Base-by-base conservation (phyloP, 35 echinoderm and acorn worm genomes). In the Lytechinus variegatus region DNA sequence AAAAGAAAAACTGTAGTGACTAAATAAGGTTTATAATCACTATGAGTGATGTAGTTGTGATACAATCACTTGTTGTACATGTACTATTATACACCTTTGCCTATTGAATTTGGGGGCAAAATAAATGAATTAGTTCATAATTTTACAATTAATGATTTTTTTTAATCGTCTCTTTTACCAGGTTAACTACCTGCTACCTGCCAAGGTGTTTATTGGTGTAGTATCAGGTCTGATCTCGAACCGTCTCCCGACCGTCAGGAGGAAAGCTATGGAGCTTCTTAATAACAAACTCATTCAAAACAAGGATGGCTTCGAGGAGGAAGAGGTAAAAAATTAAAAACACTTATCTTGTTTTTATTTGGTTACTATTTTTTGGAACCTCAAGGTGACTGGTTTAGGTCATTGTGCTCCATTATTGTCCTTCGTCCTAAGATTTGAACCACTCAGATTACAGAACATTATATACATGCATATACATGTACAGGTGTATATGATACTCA, bases 201-300 rank as follows among this genome's bases (percentile, higher is more conserved):
- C 58, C 12, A 92, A 96, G 56, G 96, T 97, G 24, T 99, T 99
- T 72, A 95, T 99, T 19, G 58, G 92, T 24, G 98, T 99, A 21
- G 96, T 99, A 28, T 94, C 95, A 27, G 97, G 97, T 92, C 95
- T 99, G 60, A 94, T 99, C 1, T 54, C 90, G 53, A 97, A 98
- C 94, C 86, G 93, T 53, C 89, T 96, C 57, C 53, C 97, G 9
- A 94, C 96, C 0, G 89, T 99, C 27, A 95, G 98, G 89, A 87
- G 98, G 10, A 99, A 99, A 87, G 98, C 98, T 5, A 96, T 99
- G 96, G 97, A 99, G 54, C 96, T 99, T 1, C 96, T 99, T 27
- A 99, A 99, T 94, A 99, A 98, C 94, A 98, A 98, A 53, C 94
- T 99, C 14, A 91, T 96, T 27, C 97, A 98, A n/a, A 94, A 98